Evolutionary conservation across 2,113 vertebrate species (phyloP), one percentile per base, ranked within the genome.

Genomic region (Upupa epops): DNA sequence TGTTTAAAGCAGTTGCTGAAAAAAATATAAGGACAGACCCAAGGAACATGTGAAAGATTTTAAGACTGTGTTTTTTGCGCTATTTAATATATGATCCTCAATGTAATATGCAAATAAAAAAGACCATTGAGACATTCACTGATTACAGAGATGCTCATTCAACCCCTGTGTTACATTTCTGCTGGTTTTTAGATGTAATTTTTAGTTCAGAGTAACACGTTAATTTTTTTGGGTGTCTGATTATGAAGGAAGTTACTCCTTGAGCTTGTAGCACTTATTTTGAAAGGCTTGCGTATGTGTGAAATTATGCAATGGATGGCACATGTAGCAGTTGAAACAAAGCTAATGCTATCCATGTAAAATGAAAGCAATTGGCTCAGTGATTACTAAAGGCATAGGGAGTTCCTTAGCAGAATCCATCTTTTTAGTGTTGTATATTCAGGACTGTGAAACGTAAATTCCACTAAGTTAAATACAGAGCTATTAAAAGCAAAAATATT

Each of bases 141-240:
- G 80, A 90, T 79, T 92, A 69, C 45, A 73, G 80, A 88, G 77
- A 19, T 60, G 73, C 77, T 89, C 81, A 89, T 89, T 96, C 87
- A 89, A 77, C 65, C 70, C 88, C 84, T 88, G 59, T 82, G 88
- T 92, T 95, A 97, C 95, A 96, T 96, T 97, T 96, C 93, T 91
- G 77, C 55, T 58, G 75, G 92, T 78, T 90, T 91, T 82, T 42
- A 91, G 86, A 84, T 24, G 9, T 70, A 68, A 45, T 92, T 96
- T 95, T 95, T 84, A 80, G 75, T 93, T 95, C 88, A 20, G 15
- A 94, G 75, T 86, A 87, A 86, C 51, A 78, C 1, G 13, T 24
- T n/a, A 25, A 5, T 42, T 95, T 86, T 86, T 72, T 83, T 13
- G 4, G n/a, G 18, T 9, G 80, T 94, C 88, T 96, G 91, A 81